Conservation (phyloP, 2,888 invertebrate genomes). For the Andrena hattorfiana region DNA sequence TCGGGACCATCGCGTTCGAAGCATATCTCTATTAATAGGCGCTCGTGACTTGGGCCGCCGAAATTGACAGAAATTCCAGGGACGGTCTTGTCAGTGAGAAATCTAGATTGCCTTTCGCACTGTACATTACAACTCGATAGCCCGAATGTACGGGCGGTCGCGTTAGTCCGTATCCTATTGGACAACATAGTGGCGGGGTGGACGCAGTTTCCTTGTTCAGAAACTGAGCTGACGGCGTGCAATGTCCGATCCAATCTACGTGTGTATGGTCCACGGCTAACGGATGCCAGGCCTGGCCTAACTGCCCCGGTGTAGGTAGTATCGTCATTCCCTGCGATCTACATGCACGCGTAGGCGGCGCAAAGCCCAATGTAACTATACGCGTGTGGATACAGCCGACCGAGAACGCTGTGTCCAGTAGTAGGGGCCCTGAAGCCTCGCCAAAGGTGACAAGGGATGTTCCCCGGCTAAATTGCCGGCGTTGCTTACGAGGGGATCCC, state of each 20-base stretch:
- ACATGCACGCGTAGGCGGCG: conserved; percentile 64
- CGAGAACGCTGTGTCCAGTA: conserved; percentile 62
- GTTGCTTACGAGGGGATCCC: conserved; percentile 48
- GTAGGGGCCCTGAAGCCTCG: conserved; percentile 54
- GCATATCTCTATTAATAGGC: conserved; percentile 23
- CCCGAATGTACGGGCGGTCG: conserved; percentile 69
- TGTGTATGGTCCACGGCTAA: conserved; percentile 70
- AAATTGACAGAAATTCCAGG: conserved; percentile 62
- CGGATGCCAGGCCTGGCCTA: conserved; percentile 62
- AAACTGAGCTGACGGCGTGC: conserved; percentile 78
- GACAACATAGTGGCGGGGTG: conserved; percentile 53
- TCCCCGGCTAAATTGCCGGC: conserved; percentile 64
- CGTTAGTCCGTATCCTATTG: conserved; percentile 72
- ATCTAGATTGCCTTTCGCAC: conserved; percentile 70
- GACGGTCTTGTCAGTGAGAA: conserved; percentile 61
- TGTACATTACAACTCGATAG: conserved; percentile 73
- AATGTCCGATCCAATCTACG: conserved; percentile 77
- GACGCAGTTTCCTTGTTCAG: conserved; percentile 75
- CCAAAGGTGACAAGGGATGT: conserved; percentile 74
- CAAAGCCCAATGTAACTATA: conserved; percentile 69
- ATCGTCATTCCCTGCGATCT: conserved; percentile 67
- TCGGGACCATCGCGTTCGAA: background rate
- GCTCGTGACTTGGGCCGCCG: conserved; percentile 14
- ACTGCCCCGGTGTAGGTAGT: conserved; percentile 57
- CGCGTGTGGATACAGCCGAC: conserved; percentile 69